A percentile compares a stretch with the other conserved stretches of the same genome.
phyloP scores from a whole-genome alignment of 1,140 invertebrate genomes.

The Paracyclopina nana region DNA sequence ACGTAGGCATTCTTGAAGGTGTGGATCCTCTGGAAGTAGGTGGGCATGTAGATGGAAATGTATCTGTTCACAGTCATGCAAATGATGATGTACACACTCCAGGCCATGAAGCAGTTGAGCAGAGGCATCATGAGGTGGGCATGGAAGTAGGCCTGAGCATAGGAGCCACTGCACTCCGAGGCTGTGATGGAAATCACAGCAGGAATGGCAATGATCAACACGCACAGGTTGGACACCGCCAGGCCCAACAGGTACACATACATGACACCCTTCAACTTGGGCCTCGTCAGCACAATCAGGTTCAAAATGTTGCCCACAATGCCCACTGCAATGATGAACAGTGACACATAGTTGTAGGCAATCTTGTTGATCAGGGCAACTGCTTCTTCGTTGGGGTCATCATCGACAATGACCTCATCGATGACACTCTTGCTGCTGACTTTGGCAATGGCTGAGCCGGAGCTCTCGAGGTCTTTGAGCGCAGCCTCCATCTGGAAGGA shows the following conservation, averaged over 20 bases:
- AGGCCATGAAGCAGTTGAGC: conserved; percentile 42
- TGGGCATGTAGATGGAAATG: conserved; percentile 55
- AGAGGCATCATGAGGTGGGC: conserved; percentile 49
- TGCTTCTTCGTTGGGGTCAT: conserved; percentile 1
- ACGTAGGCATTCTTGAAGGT: conserved; percentile 32
- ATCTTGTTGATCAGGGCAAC: conserved; percentile 34
- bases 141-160: conserved; percentile 45
- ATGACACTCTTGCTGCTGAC: too few relatives aligned
- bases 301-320: conserved; percentile 52
- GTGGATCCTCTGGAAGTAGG: conserved; percentile 33
- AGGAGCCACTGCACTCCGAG: conserved; percentile 35
- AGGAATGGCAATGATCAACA: conserved; percentile 44
- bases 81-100: conserved; percentile 49
- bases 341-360: conserved; percentile 45
- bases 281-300: conserved; percentile 44
- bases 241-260: conserved; percentile 56
- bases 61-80: conserved; percentile 57
- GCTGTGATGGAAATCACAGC: conserved; percentile 37
- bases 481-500: too few relatives aligned
- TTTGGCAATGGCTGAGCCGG: too few relatives aligned
- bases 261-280: conserved; percentile 50
- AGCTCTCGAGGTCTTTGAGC: too few relatives aligned
- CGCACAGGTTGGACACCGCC: conserved; percentile 43
- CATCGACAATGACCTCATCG: neutral
- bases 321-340: conserved; percentile 44